Base-by-base conservation (phyloP, 2,113 vertebrate genomes). In the Ochotona curzoniae region DNA sequence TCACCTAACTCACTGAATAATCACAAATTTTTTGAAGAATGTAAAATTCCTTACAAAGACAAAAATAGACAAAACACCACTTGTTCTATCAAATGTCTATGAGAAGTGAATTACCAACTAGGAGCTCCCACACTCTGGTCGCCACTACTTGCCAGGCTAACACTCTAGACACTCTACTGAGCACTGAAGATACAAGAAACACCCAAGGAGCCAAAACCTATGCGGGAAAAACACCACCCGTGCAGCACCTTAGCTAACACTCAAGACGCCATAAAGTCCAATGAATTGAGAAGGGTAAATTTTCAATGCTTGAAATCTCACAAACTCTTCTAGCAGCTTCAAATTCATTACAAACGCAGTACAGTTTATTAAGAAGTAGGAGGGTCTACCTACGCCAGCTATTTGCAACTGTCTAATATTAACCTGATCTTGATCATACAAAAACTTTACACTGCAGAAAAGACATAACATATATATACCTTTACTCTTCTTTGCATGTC, bases 401-500 rank as follows among this genome's bases (percentile, higher is more conserved):
- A 80, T 60, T 47, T 85, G 18, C 73, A 91, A 79, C 64, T 30
- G 70, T 44, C 5, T 83, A 81, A 87, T 90, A 9, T 35, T 83
- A 95, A 91, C 3, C 30, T 90, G 17, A 93, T 25, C 93, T 69
- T 85, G 60, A 94, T 47, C 60, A 64, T 28, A 63, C 4, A 61
- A 96, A 89, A 57, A 85, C 49, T 13, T 35, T 83, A 67, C 21
- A 89, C 2, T 25, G 75, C 75, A 78, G 49, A 82, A 44, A 75
- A 83, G 9, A 18, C 54, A 87, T 70, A 69, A 76, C 61, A 85
- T 20, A 85, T 67, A 89, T 51, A 64, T 98, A 99, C 99, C 99
- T 99, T 99, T 70, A 99, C 99, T 99, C 99, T 99, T 97, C 99
- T 99, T 98, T 99, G 99, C 97, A 99, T 97, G 93, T 99, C 99